Conservation (phyloP, 2,888 invertebrate genomes). For the Argyresthia albistria region DNA sequence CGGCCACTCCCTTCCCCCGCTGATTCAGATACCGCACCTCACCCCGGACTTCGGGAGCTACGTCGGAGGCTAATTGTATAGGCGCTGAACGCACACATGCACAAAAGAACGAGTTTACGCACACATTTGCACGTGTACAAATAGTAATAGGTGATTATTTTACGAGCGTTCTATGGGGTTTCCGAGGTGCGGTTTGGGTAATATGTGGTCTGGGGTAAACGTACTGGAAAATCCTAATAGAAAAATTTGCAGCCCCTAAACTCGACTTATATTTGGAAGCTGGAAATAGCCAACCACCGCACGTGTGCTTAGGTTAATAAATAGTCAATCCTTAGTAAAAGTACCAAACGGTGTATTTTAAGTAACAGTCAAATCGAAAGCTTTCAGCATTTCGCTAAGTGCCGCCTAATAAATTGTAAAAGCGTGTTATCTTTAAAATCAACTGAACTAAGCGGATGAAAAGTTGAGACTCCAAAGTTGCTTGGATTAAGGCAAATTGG, state of each 20-base stretch:
- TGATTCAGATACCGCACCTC: too few species aligned
- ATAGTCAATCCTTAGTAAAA: neutral
- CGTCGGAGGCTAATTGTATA: too few species aligned
- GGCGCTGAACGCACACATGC: too few species aligned
- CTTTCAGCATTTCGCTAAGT: neutral
- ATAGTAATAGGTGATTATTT: too few species aligned
- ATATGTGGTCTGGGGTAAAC: neutral
- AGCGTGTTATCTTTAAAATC: constrained; percentile 1
- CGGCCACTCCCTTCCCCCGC: too few species aligned
- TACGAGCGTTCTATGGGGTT: too few species aligned
- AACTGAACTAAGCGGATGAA: constrained; percentile 2
- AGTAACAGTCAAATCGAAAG: neutral
- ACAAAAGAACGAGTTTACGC: too few species aligned
- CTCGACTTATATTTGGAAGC: neutral
- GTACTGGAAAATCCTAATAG: neutral
- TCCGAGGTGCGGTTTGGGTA: too few species aligned
- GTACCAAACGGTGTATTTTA: neutral
- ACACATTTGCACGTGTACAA: too few species aligned
- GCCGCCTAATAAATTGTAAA: neutral
- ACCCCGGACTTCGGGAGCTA: too few species aligned
- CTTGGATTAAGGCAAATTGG: constrained; percentile 1
- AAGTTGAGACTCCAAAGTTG: neutral
- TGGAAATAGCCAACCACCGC: neutral
- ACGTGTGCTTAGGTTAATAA: too few species aligned
- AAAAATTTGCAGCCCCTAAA: neutral